Evolutionary conservation across 2,888 invertebrate genomes (phyloP), one percentile per base, ranked within the genome.

Genomic region (Megastigmus dorsalis): DNA sequence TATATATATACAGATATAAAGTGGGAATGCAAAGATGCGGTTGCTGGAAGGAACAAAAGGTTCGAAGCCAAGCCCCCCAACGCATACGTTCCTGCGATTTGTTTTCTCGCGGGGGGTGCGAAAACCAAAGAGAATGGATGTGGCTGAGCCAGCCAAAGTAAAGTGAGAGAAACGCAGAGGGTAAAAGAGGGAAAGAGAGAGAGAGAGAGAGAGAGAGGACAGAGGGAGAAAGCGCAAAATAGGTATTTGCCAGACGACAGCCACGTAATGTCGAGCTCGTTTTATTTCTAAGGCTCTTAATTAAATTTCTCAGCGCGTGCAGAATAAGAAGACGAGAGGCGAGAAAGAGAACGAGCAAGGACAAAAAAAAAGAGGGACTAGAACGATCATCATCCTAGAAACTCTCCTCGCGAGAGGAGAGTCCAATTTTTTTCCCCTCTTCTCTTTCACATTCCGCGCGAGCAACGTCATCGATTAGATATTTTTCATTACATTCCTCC

Each of bases 11-110:
- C n/a, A n/a, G n/a, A n/a, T n/a, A n/a, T n/a, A n/a, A 20, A 10
- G n/a, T 33, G 15, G 23, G 0, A 23, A 55, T 55, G 36, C 41
- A 43, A 55, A 55, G 67, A 45, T 67, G 67, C 55, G 55, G 67
- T 67, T 43, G 45, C 30, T n/a, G 57, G 15, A 28, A 5, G 18
- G 55, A 65, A 74, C 63, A 68, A 74, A 69, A 50, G 50, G 36
- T n/a, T 23, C 20, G 38, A 2, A 41, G 36, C 26, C 52, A 33
- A 20, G 43, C 60, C 45, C 43, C 23, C 15, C 43, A 50, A 55
- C 57, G 33, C n/a, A n/a, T 63, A 38, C 60, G 38, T 68, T 50
- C 33, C 72, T 59, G 23, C 66, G 72, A 69, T 54, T 69, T 69
- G 52, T 69, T 69, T 43, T 50, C 59, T 10, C 30, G 66, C 28